Evolutionary conservation across 2,888 invertebrate species (phyloP), one percentile per base, ranked within the genome.

Genomic region (Ormia ochracea): DNA sequence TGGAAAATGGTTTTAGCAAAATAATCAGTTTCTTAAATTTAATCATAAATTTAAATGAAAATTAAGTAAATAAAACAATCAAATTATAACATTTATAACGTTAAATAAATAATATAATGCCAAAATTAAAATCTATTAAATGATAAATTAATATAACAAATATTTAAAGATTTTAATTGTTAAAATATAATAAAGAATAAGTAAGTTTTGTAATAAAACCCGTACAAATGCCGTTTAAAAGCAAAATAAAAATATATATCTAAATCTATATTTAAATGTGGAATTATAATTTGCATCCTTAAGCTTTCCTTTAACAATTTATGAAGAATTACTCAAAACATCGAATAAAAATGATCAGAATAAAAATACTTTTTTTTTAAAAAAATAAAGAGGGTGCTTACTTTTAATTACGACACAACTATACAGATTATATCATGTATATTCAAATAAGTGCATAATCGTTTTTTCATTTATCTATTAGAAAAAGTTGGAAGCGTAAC

Each of bases 11-110:
- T 19, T 10, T 21, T 17, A 48, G 1, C 10, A 14, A 58, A 59
- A 26, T 28, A 33, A 75, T 33, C 43, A 68, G 48, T 66, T 70
- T 82, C 82, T 75, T 68, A 61, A 69, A 76, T n/a, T n/a, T n/a
- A n/a, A n/a, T n/a, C n/a, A n/a, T n/a, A 54, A 63, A 59, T 73
- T 41, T 23, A n/a, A 38, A 65, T n/a, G 19, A 54, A 72, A 61
- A 68, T 31, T 54, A 33, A 12, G 36, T 14, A n/a, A 17, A 17
- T 54, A 70, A 81, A 54, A 61, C 69, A 78, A 68, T 54, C 73
- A 69, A 54, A 59, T 19, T 21, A 69, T 41, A 63, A 28, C 56
- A 21, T 61, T 26, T 28, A 31, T 28, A 50, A 75, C 28, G 19
- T 5, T 50, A 41, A 9, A 50, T 41, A 61, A 23, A 43, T 61